Percentiles rank a stretch among this genome's conserved stretches.
phyloP scores from a whole-genome alignment of 2,113 vertebrate species.

The Rhynchomys soricoides region DNA sequence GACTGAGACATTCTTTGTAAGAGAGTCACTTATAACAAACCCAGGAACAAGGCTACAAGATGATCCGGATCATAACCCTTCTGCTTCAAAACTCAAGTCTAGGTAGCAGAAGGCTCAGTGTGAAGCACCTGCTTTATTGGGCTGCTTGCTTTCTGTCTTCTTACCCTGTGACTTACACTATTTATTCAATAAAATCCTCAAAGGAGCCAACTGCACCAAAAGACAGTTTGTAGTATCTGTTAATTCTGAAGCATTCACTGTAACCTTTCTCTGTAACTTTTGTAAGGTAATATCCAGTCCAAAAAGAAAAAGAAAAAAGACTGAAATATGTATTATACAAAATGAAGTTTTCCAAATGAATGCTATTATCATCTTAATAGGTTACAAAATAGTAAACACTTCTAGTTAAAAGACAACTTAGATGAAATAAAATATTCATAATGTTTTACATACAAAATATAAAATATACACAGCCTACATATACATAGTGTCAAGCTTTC shows the following conservation, averaged over 20 bases:
- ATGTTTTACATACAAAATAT: not conserved
- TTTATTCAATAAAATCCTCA: constrained; percentile 22
- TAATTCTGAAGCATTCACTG: not conserved
- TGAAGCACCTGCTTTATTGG: not conserved
- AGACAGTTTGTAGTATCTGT: not conserved
- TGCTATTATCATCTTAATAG: not conserved
- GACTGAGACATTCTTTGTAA: not conserved
- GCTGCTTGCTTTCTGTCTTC: not conserved
- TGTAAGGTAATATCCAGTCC: not conserved
- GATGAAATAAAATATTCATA: constrained; percentile 31
- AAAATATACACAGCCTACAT: not conserved
- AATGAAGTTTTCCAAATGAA: not conserved
- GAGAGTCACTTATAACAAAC: not conserved
- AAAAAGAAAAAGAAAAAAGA: not conserved
- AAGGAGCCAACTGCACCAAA: not conserved
- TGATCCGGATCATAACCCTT: not conserved
- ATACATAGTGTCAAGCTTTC: not conserved
- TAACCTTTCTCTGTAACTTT: not conserved
- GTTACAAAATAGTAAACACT: not conserved
- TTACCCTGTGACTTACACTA: not conserved
- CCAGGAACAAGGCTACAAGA: not conserved
- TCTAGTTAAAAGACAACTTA: not conserved
- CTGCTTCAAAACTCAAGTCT: not conserved
- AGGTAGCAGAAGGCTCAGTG: not conserved
- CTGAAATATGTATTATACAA: not conserved